Conservation (phyloP, 2,797 vertebrate species). For the Babyrousa celebensis region DNA sequence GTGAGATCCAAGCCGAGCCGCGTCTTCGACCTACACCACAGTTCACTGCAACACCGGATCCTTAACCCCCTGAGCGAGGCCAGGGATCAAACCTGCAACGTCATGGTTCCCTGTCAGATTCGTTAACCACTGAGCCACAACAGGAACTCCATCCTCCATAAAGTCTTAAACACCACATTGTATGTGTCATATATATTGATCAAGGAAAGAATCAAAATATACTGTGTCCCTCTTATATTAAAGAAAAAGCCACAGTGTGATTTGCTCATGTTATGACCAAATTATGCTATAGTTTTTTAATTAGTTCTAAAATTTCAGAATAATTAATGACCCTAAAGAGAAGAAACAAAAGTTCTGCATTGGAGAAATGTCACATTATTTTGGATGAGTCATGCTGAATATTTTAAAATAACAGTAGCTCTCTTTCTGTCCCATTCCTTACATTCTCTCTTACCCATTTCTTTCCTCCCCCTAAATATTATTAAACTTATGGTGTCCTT, state of each 20-base stretch:
- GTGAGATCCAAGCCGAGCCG: too few species aligned
- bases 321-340: not conserved
- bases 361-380: not conserved
- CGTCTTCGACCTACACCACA: too few species aligned
- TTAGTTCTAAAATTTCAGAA: not conserved
- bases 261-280: not conserved
- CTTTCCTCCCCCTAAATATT: slow-evolving; percentile 2
- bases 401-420: not conserved
- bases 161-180: not conserved
- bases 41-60: too few species aligned
- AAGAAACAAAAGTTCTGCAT: not conserved
- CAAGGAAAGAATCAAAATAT: slow-evolving; percentile 28
- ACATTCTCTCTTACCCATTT: not conserved
- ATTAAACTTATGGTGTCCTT: not conserved
- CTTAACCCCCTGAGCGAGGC: too few species aligned
- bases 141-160: not conserved
- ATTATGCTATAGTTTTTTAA: not conserved
- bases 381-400: not conserved
- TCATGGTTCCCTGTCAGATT: too few species aligned
- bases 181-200: not conserved
- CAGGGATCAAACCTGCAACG: too few species aligned
- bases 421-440: not conserved
- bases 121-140: too few species aligned
- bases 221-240: not conserved
- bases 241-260: not conserved